Base-by-base conservation (phyloP, 2,888 invertebrate species). In the Aphidoletes aphidimyza region DNA sequence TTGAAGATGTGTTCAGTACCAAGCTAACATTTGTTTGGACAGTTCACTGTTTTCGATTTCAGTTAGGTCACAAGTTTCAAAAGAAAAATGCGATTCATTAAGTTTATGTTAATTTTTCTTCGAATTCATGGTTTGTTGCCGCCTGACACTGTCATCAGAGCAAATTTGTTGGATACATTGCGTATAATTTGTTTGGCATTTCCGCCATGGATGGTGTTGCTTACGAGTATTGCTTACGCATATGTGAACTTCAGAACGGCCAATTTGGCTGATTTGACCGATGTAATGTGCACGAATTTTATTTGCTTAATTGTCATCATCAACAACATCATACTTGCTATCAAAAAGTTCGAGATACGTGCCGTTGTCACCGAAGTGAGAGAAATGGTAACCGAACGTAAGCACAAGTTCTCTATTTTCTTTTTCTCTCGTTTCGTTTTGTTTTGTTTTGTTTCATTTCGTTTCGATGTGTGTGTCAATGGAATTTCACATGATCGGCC, bases 321-420 rank as follows among this genome's bases (percentile, higher is more conserved):
- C n/a, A 54, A 54, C 22, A 54, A 54, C 54, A 22, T 54, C 6
- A 54, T 54, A 54, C 54, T 54, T 54, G 54, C 54, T 54, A 22
- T 54, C 9, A 54, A 54, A 22, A 54, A 54, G 54, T 54, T 54
- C 9, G 54, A 54, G 22, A 54, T 54, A 54, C 54, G 54, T 54
- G 54, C n/a, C 54, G 14, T 54, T 54, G 54, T 54, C 54, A 54
- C 1, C 22, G 54, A 54, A n/a, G 22, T 54, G 54, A n/a, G 54
- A 22, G 54, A 54, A 54, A 54, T 22, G 54, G 54, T 54, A 5
- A n/a, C n/a, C n/a, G 22, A 54, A 14, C 54, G 54, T 54, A 47
- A 54, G n/a, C 6, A 22, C 47, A 47, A 47, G 54, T 54, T 1
- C 22, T 54, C 22, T 22, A n/a, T 54, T 54, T 54, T 8, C 39